Percentiles rank a stretch among this genome's conserved stretches.
Evolutionary conservation across 2,797 vertebrate genomes (phyloP).

Genomic region (Tympanoctomys barrerae): DNA sequence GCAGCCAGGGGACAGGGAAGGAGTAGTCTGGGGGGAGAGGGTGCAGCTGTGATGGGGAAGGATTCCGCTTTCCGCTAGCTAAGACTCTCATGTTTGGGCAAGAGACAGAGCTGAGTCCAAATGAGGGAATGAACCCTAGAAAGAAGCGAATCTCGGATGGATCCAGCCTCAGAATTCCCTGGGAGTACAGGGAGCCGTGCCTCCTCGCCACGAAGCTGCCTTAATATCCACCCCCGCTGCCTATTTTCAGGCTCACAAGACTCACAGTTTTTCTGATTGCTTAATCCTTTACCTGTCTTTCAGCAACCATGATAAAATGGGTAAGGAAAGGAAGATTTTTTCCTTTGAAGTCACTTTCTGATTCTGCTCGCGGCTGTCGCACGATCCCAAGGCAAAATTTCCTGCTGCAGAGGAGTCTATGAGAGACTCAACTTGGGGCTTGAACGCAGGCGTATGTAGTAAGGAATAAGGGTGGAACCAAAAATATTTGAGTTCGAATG

Average conservation of each 20-base stretch:
- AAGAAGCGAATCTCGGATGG: not conserved
- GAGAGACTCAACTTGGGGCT: not conserved
- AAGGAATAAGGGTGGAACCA: not conserved
- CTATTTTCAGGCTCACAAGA: not conserved
- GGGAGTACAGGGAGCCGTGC: not conserved
- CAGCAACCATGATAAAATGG: not conserved
- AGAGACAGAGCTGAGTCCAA: not conserved
- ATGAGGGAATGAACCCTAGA: not conserved
- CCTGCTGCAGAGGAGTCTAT: not conserved
- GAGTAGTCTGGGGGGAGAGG: not conserved
- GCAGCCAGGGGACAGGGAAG: too few species aligned
- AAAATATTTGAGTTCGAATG: not conserved
- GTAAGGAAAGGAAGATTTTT: not conserved
- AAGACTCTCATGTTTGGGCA: not conserved
- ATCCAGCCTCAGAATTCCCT: not conserved
- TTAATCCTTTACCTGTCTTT: not conserved
- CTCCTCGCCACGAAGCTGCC: not conserved
- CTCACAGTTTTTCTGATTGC: not conserved
- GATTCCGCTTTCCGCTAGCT: not conserved
- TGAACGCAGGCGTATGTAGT: not conserved
- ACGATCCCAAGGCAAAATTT: not conserved
- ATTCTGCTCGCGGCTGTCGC: not conserved
- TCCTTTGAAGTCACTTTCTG: not conserved
- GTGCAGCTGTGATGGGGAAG: not conserved
- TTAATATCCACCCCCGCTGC: not conserved